These are phyloP conservation scores for Gambelia wislizenii DNA, from an alignment of 2,797 vertebrate genomes.

Conservation along the genomic window DNA sequence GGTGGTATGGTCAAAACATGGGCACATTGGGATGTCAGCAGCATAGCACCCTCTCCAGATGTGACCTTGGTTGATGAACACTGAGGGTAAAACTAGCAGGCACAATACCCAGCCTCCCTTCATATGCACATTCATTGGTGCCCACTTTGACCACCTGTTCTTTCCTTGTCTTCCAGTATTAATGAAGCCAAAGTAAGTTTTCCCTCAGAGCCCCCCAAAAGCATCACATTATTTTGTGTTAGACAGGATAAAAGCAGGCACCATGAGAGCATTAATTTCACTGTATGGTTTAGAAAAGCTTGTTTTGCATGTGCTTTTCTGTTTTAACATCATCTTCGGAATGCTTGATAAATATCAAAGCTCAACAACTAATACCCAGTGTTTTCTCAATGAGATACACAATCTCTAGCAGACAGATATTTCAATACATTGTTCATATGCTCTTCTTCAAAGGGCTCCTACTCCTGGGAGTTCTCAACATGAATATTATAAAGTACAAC, in stretches of 20 bases:
- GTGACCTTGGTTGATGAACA: neutral
- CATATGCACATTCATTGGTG: neutral
- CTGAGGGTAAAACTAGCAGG: neutral
- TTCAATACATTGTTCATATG: neutral
- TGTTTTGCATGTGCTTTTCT: neutral
- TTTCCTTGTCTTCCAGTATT: neutral
- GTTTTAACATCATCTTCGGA: neutral
- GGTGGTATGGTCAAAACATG: neutral
- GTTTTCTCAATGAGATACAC: neutral
- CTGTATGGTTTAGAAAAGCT: slow-evolving; percentile 16
- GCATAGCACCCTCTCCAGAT: neutral
- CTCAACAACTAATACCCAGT: neutral
- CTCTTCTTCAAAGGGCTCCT: slow-evolving; percentile 3
- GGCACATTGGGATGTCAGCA: neutral
- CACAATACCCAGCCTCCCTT: neutral
- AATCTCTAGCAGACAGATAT: neutral
- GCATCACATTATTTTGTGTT: neutral
- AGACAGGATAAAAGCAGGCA: neutral
- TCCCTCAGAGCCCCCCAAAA: neutral
- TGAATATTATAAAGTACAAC: neutral
- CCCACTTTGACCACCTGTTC: neutral
- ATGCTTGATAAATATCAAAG: slow-evolving; percentile 16
- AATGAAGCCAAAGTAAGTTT: neutral
- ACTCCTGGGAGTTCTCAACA: neutral
- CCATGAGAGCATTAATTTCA: slow-evolving; percentile 1